Base-by-base conservation (phyloP, 2,888 invertebrate genomes). In the Polydrusus cervinus region DNA sequence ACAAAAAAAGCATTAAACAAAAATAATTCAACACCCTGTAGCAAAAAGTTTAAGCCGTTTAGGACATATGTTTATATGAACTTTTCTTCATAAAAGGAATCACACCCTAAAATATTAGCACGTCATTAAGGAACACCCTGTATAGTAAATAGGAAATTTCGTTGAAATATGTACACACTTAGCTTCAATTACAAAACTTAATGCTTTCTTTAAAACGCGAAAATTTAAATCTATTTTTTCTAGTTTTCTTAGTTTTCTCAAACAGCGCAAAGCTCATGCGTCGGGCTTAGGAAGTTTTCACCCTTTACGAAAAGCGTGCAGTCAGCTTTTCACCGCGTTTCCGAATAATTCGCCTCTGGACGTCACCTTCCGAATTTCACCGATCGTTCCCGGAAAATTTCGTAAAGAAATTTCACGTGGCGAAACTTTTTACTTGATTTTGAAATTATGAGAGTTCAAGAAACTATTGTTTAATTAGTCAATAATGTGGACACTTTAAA, bases 231-330 rank as follows among this genome's bases (percentile, higher is more conserved):
- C 53, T n/a, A 53, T 53, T 53, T 53, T 25, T 30, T 53, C 13
- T 47, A 30, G 16, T 64, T 49, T 47, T 16, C 49, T 16, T 64
- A 64, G 47, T 64, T 49, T 49, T 49, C 49, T 30, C 20, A 34
- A 64, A 64, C 25, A 47, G 14, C 43, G 18, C 53, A 71, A 40
- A 57, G 71, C 71, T 65, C 71, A 71, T 71, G 71, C 71, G 71
- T 71, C 65, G 65, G 65, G 40, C 45, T 55, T 40, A 71, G 65
- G 43, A 62, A 65, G 30, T 71, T 64, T 71, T 71, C 71, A 71
- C 71, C 64, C 71, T 64, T 62, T 45, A 57, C 40, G 30, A 61
- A 43, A 71, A 71, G 43, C 61, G 53, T 71, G 51, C 64, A 64
- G 65, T 65, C 53, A 67, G 55, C 40, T 67, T 67, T 67, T 14